These are phyloP conservation scores for Alloplasta piceator DNA, from an alignment of 2,888 invertebrate species.

Conservation along the genomic window DNA sequence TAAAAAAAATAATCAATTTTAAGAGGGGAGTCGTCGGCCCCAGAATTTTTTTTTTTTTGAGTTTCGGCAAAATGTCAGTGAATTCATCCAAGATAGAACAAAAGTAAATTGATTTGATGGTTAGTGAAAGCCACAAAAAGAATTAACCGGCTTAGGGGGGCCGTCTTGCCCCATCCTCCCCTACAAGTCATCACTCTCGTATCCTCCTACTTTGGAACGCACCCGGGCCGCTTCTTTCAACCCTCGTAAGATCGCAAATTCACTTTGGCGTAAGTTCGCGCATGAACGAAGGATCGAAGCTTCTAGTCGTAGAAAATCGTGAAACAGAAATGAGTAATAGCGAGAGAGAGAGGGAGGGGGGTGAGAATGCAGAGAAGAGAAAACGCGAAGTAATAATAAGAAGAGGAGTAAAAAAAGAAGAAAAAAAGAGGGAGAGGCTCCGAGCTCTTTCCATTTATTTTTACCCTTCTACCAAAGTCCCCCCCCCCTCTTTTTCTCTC, in stretches of 20 bases:
- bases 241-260: conserved; percentile 70
- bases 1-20: too few relatives aligned
- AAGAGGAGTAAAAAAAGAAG: conserved; percentile 30
- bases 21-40: too few relatives aligned
- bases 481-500: conserved; percentile 14
- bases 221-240: not conserved
- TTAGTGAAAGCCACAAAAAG: too few relatives aligned
- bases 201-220: conserved; percentile 1
- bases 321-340: conserved; percentile 39
- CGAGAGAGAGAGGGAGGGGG: not conserved
- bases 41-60: too few relatives aligned
- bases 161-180: too few relatives aligned
- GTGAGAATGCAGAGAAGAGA: conserved; percentile 8
- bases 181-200: conserved; percentile 49
- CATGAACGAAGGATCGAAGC: conserved; percentile 75
- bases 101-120: too few relatives aligned
- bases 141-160: too few relatives aligned
- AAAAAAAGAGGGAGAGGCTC: conserved; percentile 59
- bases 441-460: conserved; percentile 77
- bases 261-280: conserved; percentile 76
- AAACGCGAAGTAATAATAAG: conserved; percentile 48
- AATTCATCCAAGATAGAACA: too few relatives aligned
- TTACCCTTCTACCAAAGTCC: conserved; percentile 61
- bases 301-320: conserved; percentile 54
- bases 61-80: too few relatives aligned